Evolutionary conservation across 2,888 invertebrate genomes (phyloP).

Genomic region (Andrena marginata): DNA sequence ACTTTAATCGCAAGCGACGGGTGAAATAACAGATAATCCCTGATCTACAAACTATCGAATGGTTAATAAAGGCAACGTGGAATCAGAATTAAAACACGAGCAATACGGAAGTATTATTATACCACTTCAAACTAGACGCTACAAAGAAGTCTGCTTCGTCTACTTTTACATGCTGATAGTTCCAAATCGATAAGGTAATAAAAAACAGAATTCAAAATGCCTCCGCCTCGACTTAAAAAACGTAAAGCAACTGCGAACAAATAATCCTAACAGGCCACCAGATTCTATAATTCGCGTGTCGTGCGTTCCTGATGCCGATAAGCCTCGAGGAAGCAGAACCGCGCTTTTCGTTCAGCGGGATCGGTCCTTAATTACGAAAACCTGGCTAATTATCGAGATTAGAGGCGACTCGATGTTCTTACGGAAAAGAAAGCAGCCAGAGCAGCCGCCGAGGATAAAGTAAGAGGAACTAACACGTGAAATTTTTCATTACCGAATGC

Average conservation of each 20-base stretch:
- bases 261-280: background rate
- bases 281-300: background rate
- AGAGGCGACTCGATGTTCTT: constrained; percentile 4
- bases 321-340: background rate
- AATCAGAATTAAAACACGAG: background rate
- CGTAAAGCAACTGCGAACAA: background rate
- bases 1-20: too few relatives aligned
- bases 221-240: background rate
- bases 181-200: constrained; percentile 61
- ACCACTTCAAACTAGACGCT: background rate
- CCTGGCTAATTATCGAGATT: constrained; percentile 41
- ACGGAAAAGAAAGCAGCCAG: constrained; percentile 67
- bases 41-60: too few relatives aligned
- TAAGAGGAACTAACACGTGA: constrained; percentile 54
- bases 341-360: constrained; percentile 3
- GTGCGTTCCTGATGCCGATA: background rate
- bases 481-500: constrained; percentile 52
- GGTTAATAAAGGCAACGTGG: background rate
- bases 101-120: background rate
- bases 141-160: background rate
- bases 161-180: constrained; percentile 50
- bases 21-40: too few relatives aligned
- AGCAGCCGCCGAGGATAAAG: constrained; percentile 54
- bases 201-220: constrained; percentile 43
- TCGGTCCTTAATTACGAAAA: constrained; percentile 25